phyloP scores from a whole-genome alignment of 2,888 invertebrate species.

The Campaea margaritaria region DNA sequence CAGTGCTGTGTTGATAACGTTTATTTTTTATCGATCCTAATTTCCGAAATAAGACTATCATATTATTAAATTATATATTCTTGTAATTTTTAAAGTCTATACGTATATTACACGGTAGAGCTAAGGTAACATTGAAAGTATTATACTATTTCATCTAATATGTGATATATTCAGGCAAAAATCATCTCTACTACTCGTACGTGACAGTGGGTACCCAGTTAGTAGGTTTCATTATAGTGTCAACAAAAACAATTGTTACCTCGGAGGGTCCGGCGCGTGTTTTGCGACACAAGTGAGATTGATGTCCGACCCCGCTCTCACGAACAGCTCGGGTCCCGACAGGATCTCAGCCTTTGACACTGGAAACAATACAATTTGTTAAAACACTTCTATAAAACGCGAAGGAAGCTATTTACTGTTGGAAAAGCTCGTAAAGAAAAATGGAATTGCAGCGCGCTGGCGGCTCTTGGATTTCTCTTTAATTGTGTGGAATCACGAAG shows the following conservation, averaged over 20 bases:
- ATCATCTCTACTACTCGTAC: too few relatives aligned
- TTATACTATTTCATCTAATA: too few relatives aligned
- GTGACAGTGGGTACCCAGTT: too few relatives aligned
- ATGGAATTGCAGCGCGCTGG: slow-evolving; percentile 11
- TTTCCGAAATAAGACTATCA: too few relatives aligned
- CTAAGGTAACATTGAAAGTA: too few relatives aligned
- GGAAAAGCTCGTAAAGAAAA: slow-evolving; percentile 18
- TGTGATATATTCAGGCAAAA: too few relatives aligned
- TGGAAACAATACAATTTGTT: slow-evolving; percentile 66
- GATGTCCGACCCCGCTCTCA: slow-evolving; percentile 95
- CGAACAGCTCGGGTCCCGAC: slow-evolving; percentile 93
- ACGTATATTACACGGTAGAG: too few relatives aligned
- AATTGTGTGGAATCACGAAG: background rate
- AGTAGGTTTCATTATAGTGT: background rate
- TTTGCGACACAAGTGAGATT: slow-evolving; percentile 95
- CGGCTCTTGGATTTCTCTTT: slow-evolving; percentile 12
- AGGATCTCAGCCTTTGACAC: slow-evolving; percentile 96
- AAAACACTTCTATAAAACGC: slow-evolving; percentile 25
- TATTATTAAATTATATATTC: too few relatives aligned
- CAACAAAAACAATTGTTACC: slow-evolving; percentile 72
- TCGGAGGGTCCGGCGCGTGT: slow-evolving; percentile 92
- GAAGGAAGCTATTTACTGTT: slow-evolving; percentile 13
- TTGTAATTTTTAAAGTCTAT: too few relatives aligned
- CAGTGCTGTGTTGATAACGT: too few relatives aligned
- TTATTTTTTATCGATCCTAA: too few relatives aligned